These are phyloP conservation scores for Meloe dianella DNA, from an alignment of 2,888 invertebrate species.

Conservation along the genomic window DNA sequence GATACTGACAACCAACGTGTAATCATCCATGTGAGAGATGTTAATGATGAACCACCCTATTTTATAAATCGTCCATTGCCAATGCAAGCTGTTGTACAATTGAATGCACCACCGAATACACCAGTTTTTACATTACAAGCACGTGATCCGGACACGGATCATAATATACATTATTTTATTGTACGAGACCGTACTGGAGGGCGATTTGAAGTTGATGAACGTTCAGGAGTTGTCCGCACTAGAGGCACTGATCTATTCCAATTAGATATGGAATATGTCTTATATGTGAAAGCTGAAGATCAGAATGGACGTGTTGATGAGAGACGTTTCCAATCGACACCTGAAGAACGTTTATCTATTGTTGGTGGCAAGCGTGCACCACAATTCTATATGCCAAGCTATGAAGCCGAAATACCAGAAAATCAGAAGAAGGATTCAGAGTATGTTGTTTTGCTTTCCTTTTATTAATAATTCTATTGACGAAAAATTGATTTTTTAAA, in stretches of 20 bases:
- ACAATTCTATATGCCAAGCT: slow-evolving; percentile 95
- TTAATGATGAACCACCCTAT: slow-evolving; percentile 96
- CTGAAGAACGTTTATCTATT: slow-evolving; percentile 89
- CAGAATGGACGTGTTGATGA: slow-evolving; percentile 94
- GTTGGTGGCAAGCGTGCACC: slow-evolving; percentile 98
- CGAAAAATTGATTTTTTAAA: too few relatives aligned
- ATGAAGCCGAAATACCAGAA: slow-evolving; percentile 95
- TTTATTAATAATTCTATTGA: too few relatives aligned
- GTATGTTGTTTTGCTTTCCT: slow-evolving; percentile 72
- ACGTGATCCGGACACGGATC: slow-evolving; percentile 94
- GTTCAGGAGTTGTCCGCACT: slow-evolving; percentile 91
- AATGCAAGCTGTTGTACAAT: slow-evolving; percentile 96
- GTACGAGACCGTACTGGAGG: slow-evolving; percentile 87
- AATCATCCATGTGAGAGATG: slow-evolving; percentile 92
- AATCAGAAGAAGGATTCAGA: slow-evolving; percentile 96
- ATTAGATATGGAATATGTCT: slow-evolving; percentile 93
- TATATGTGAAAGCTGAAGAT: slow-evolving; percentile 96
- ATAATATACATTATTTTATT: slow-evolving; percentile 95
- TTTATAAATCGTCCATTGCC: slow-evolving; percentile 97
- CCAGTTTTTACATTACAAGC: slow-evolving; percentile 98
- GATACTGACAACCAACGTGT: slow-evolving; percentile 95
- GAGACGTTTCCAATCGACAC: slow-evolving; percentile 86
- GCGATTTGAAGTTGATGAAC: slow-evolving; percentile 69
- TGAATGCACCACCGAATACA: slow-evolving; percentile 93
- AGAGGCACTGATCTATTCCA: slow-evolving; percentile 91